These are phyloP conservation scores for Corythaixoides concolor DNA, from an alignment of 2,113 vertebrate genomes.

Conservation along the genomic window DNA sequence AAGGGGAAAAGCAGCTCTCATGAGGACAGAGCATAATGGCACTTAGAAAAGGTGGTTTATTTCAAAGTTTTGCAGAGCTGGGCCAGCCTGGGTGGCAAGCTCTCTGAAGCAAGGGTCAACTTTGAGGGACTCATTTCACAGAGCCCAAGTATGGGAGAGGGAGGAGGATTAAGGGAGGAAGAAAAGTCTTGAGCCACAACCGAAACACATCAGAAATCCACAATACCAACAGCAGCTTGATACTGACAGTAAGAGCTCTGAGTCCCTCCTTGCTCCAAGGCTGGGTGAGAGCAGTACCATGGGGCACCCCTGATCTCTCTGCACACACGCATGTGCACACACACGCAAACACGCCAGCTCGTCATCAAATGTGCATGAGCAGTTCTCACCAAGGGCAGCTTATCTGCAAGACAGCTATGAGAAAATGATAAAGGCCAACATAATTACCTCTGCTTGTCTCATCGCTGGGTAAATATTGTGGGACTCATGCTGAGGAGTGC, in stretches of 20 bases:
- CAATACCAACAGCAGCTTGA: neutral
- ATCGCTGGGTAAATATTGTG: neutral
- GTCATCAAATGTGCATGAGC: neutral
- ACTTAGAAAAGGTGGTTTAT: neutral
- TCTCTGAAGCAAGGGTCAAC: neutral
- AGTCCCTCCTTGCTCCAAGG: neutral
- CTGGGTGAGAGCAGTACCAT: neutral
- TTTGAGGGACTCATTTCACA: neutral
- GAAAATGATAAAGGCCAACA: neutral
- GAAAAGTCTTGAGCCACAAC: neutral
- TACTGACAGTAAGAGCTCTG: neutral
- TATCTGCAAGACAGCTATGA: neutral
- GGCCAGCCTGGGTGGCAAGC: neutral
- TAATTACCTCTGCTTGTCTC: constrained; percentile 23
- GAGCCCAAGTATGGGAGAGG: accelerated
- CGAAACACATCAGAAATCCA: neutral
- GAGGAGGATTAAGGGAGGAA: neutral
- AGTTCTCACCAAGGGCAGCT: neutral
- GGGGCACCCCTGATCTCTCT: neutral
- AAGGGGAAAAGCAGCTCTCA: too few relatives aligned
- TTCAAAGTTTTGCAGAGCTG: neutral
- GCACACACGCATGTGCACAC: accelerated
- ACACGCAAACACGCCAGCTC: accelerated
- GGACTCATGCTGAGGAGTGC: neutral
- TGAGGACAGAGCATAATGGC: neutral